Evolutionary conservation across 2,888 invertebrate species (phyloP).

Genomic region (Balanococcus diminutus): DNA sequence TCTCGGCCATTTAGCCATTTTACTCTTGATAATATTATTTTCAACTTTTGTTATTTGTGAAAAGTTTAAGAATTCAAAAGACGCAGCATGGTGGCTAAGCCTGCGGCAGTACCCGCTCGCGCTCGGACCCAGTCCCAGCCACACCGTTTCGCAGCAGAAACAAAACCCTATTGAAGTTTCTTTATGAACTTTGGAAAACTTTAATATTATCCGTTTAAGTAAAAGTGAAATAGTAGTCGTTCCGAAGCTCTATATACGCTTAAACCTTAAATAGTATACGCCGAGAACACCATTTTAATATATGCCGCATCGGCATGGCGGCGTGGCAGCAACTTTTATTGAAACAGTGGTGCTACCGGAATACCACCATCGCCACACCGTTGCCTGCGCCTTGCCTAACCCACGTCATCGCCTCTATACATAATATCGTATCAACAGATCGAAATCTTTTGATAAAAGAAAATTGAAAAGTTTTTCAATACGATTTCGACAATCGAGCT

Average conservation of each 20-base stretch:
- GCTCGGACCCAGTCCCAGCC: background rate
- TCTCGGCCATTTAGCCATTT: background rate
- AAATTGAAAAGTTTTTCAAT: conserved; percentile 39
- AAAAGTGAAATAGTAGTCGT: conserved; percentile 38
- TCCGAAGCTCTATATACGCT: background rate
- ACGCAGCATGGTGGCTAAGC: background rate
- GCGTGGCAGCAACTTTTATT: background rate
- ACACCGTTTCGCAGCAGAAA: background rate
- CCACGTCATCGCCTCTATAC: background rate
- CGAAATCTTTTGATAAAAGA: conserved; percentile 32
- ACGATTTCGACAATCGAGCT: conserved; percentile 21
- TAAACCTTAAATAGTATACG: background rate
- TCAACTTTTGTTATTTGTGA: conserved; percentile 40
- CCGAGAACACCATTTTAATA: background rate
- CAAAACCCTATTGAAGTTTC: conserved; percentile 1
- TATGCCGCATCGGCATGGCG: background rate
- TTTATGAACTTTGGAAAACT: conserved; percentile 38
- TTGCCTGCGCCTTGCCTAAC: background rate
- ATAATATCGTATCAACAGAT: conserved; percentile 28
- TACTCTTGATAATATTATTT: conserved; percentile 35
- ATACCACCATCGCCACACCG: background rate
- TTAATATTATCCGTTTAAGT: conserved; percentile 40
- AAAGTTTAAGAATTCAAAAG: conserved; percentile 29
- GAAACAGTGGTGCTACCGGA: conserved; percentile 6
- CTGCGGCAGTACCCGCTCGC: background rate